These are phyloP conservation scores for Leptopilina clavipes DNA, from an alignment of 1,140 invertebrate species.

Conservation along the genomic window DNA sequence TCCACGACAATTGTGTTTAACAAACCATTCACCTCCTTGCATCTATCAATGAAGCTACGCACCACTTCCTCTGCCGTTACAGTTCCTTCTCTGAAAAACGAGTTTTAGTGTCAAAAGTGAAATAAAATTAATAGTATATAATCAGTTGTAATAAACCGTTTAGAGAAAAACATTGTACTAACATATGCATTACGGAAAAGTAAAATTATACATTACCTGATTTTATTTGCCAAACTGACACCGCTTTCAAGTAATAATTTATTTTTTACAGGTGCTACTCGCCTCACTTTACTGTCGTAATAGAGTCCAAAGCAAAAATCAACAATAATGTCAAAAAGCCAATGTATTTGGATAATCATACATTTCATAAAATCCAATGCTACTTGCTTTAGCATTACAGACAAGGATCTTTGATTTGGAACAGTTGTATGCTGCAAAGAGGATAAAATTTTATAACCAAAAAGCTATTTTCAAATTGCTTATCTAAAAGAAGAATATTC, in stretches of 20 bases:
- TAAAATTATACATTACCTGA: conserved; percentile 69
- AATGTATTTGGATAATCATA: conserved; percentile 64
- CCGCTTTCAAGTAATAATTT: conserved; percentile 80
- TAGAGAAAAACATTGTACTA: too few relatives aligned
- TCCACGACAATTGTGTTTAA: conserved; percentile 90
- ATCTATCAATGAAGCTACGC: conserved; percentile 83
- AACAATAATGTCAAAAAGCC: conserved; percentile 69
- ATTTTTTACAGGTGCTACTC: conserved; percentile 77
- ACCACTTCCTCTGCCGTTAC: conserved; percentile 84
- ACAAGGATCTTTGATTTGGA: neutral
- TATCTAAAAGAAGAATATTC: too few relatives aligned
- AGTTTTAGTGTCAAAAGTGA: conserved; percentile 32
- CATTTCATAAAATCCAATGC: conserved; percentile 52
- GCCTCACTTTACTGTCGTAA: conserved; percentile 75
- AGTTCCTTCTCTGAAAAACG: conserved; percentile 74
- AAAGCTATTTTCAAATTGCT: too few relatives aligned
- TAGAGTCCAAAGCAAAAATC: conserved; percentile 75
- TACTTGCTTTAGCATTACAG: conserved; percentile 38
- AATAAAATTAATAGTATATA: neutral
- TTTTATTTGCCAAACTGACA: conserved; percentile 78
- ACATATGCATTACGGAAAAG: too few relatives aligned
- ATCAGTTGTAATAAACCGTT: too few relatives aligned
- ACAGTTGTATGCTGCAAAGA: neutral
- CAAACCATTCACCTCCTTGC: conserved; percentile 85
- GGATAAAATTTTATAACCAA: too few relatives aligned